Conservation (phyloP, 2,797 vertebrate species). For the Pantherophis alleghaniensis region DNA sequence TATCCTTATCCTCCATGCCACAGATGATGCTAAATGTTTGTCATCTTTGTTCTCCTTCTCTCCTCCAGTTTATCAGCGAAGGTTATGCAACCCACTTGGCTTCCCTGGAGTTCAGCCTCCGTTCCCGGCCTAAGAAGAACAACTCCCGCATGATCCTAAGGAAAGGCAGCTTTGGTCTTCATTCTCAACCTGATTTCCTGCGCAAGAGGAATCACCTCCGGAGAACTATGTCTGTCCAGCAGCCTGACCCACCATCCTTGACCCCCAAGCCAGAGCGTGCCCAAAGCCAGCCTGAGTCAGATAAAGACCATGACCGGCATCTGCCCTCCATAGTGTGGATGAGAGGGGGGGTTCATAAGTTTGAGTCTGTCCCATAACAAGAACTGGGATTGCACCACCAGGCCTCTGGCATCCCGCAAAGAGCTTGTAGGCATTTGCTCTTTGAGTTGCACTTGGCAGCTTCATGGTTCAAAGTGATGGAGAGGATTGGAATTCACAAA, state of each 20-base stretch:
- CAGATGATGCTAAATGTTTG: not conserved
- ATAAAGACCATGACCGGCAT: conserved; percentile 86
- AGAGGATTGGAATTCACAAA: conserved; percentile 13
- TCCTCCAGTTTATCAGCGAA: conserved; percentile 89
- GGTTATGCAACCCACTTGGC: conserved; percentile 95
- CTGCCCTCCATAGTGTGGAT: conserved; percentile 74
- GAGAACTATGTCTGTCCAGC: conserved; percentile 95
- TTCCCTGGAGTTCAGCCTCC: conserved; percentile 87
- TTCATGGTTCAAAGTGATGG: conserved; percentile 21
- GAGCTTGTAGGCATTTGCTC: not conserved
- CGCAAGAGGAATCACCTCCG: conserved; percentile 94
- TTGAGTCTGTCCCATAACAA: conserved; percentile 73
- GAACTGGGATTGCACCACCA: not conserved
- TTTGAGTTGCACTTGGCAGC: conserved; percentile 31
- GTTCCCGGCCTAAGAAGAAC: conserved; percentile 91
- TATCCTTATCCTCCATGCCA: not conserved
- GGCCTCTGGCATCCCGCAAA: not conserved
- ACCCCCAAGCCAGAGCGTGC: conserved; percentile 96
- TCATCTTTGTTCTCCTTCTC: not conserved
- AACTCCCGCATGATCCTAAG: conserved; percentile 92
- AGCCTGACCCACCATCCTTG: conserved; percentile 86
- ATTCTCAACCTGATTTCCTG: conserved; percentile 93
- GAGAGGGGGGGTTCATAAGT: conserved; percentile 70
- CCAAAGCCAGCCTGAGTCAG: conserved; percentile 96
- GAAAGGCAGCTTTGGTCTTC: conserved; percentile 94